These are phyloP conservation scores for Sitodiplosis mosellana DNA, from an alignment of 1,140 invertebrate species.

Conservation along the genomic window DNA sequence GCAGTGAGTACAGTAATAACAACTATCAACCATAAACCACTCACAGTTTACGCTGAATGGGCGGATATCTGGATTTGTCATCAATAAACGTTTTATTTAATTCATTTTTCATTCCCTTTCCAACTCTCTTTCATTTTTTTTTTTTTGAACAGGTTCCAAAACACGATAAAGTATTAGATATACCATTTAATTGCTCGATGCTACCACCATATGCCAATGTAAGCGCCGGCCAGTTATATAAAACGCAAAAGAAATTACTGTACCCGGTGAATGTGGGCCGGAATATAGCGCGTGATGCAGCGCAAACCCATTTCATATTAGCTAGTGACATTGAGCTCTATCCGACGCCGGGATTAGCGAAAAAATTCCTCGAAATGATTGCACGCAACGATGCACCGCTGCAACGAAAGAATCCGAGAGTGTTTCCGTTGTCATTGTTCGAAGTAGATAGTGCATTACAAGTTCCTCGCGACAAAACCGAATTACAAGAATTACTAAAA, in stretches of 20 bases:
- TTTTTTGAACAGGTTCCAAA: conserved; percentile 39
- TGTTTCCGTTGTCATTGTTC: conserved; percentile 22
- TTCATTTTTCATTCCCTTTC: conserved; percentile 3
- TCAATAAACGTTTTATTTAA: background rate
- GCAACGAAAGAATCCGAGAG: conserved; percentile 21
- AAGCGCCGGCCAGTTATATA: conserved; percentile 46
- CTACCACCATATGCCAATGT: conserved; percentile 49
- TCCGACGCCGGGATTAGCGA: conserved; percentile 57
- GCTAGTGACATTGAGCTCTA: conserved; percentile 79
- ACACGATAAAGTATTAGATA: conserved; percentile 35
- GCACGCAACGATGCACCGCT: conserved; percentile 46
- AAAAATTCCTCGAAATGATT: conserved; percentile 66
- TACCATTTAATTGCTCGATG: conserved; percentile 46
- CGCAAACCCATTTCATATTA: conserved; percentile 65
- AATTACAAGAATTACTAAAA: conserved; percentile 53
- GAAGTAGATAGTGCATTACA: conserved; percentile 19
- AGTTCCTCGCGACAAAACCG: conserved; percentile 55
- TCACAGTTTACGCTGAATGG: background rate
- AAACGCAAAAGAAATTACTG: conserved; percentile 54
- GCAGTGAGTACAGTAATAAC: conserved; percentile 27
- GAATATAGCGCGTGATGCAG: conserved; percentile 65
- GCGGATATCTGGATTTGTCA: background rate
- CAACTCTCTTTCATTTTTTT: too few relatives aligned
- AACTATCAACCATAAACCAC: background rate
- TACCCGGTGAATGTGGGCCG: conserved; percentile 79